These are phyloP conservation scores for Aegotheles bennettii DNA, from an alignment of 2,113 vertebrate genomes.

Conservation along the genomic window DNA sequence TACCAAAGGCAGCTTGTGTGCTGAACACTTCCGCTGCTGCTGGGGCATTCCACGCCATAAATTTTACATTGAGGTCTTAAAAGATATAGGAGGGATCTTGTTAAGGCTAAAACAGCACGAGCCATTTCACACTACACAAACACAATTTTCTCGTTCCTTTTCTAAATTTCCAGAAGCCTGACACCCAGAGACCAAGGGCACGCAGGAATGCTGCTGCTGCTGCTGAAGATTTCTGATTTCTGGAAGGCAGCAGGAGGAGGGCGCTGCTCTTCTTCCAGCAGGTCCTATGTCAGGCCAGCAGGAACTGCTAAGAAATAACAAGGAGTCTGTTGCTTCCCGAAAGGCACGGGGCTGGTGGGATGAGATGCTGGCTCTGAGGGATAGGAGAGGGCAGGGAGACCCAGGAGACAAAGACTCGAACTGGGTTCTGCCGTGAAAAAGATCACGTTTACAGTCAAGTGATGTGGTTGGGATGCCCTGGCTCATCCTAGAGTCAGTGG, in stretches of 20 bases:
- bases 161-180: not conserved
- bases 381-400: not conserved
- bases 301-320: not conserved
- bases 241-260: not conserved
- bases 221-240: not conserved
- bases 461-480: not conserved
- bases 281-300: rapidly evolving
- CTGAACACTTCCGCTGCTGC: not conserved
- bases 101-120: not conserved
- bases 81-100: conserved; percentile 22
- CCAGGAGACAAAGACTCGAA: not conserved
- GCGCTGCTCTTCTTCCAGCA: not conserved
- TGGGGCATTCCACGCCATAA: not conserved
- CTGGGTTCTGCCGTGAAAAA: not conserved
- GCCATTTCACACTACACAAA: not conserved
- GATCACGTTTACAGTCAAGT: no score
- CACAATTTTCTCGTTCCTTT: not conserved
- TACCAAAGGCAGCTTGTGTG: not conserved
- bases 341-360: not conserved
- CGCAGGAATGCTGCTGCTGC: rapidly evolving
- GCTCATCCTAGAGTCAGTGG: not conserved
- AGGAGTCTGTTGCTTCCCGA: not conserved
- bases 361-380: not conserved
- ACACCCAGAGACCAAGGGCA: not conserved
- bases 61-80: conserved; percentile 28